phyloP scores from a whole-genome alignment of 2,888 invertebrate species.

The Lithophane socia region DNA sequence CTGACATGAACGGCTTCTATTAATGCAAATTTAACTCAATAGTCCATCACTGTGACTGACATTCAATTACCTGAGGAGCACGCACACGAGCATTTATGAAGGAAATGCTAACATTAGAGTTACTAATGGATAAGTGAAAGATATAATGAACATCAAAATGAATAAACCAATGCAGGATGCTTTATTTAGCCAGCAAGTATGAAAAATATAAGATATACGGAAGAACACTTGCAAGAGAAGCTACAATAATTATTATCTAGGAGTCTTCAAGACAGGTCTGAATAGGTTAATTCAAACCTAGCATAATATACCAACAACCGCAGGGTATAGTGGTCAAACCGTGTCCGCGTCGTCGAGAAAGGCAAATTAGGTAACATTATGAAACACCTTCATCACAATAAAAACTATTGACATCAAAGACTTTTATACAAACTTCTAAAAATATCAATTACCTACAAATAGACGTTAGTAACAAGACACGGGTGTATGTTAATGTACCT shows the following conservation, averaged over 20 bases:
- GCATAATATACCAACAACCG: neutral
- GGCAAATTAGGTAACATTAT: neutral
- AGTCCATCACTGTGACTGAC: slow-evolving; percentile 47
- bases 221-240: neutral
- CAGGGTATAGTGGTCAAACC: neutral
- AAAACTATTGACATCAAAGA: neutral
- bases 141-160: neutral
- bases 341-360: neutral
- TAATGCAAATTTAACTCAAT: slow-evolving; percentile 54
- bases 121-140: slow-evolving; percentile 1
- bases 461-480: slow-evolving; percentile 44
- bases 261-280: neutral
- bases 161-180: neutral
- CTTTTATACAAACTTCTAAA: neutral
- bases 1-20: slow-evolving; percentile 29
- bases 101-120: slow-evolving; percentile 22
- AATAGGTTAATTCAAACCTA: neutral
- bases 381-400: neutral
- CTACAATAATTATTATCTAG: neutral
- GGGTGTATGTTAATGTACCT: slow-evolving; percentile 38
- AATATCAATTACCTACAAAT: slow-evolving; percentile 48
- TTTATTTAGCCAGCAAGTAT: neutral
- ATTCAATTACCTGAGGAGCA: slow-evolving; percentile 51
- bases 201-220: neutral
- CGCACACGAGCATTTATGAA: slow-evolving; percentile 40